Base-by-base conservation (phyloP, 2,888 invertebrate species). In the Drosophila mimetica region DNA sequence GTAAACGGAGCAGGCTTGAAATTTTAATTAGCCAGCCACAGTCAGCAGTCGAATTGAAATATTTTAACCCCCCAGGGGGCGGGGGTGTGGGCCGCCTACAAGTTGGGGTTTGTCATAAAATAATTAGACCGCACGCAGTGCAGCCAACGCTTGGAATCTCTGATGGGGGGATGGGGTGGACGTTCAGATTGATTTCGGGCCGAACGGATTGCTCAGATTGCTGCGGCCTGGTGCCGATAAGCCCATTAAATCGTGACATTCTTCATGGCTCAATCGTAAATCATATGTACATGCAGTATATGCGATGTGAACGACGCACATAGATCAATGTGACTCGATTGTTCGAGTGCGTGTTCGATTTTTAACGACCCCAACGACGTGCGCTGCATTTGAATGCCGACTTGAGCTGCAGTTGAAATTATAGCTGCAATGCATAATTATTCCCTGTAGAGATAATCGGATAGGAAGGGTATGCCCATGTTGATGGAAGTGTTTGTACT, bases 211-310 rank as follows among this genome's bases (percentile, higher is more conserved):
- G 55, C 44, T 44, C 44, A 32, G 32, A 44, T 37, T 22, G 14
- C 36, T 30, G 28, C 25, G 42, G 50, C 28, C 32, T 53, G 69
- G 53, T 64, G 66, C 54, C 83, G 88, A 79, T 84, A 84, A 84
- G 80, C 88, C 84, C 69, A 88, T 88, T 88, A 88, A 84, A 79
- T 84, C 84, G 88, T 84, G 84, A 84, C 88, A 84, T 86, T 84
- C 88, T 74, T 74, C 88, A 79, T 84, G 88, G 71, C 86, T 77
- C 78, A 88, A 88, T 88, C 84, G 88, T 84, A 88, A 84, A 88
- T 84, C 84, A 84, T 84, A 87, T 74, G 7, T 14, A 25, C 4
- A 13, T 14, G 42, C 4, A 13, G 64, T 11, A 22, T 39, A 55
- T 73, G 55, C 53, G 39, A 50, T 44, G 55, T 58, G 63, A 54